Conservation (phyloP, 2,113 vertebrate species). For the Rhabdornis inornatus region DNA sequence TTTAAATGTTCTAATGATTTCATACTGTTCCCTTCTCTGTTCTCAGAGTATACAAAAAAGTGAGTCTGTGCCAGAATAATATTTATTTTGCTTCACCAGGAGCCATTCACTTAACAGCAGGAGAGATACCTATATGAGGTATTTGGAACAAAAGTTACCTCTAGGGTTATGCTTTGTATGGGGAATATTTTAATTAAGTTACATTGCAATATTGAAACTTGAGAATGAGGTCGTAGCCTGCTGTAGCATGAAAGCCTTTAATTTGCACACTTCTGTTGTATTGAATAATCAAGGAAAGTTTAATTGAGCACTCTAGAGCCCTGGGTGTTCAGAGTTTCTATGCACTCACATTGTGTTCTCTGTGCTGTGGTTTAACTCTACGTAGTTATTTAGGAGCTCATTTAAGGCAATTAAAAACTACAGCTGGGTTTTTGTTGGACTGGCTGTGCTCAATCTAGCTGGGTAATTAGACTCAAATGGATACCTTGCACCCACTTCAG, state of each 20-base stretch:
- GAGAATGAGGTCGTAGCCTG: constrained; percentile 48
- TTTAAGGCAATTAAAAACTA: constrained; percentile 60
- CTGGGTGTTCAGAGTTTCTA: constrained; percentile 17
- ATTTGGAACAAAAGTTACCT: constrained; percentile 49
- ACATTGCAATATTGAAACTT: constrained; percentile 50
- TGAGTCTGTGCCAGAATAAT: constrained; percentile 4
- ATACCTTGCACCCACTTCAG: constrained; percentile 18
- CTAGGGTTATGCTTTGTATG: constrained; percentile 21
- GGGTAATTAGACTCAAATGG: constrained; percentile 39
- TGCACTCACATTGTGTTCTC: constrained; percentile 17
- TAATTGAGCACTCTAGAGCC: constrained; percentile 47
- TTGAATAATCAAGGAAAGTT: constrained; percentile 60
- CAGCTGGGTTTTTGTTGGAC: constrained; percentile 39
- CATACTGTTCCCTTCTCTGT: constrained; percentile 1
- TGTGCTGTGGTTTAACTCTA: constrained; percentile 4
- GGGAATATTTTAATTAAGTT: constrained; percentile 61
- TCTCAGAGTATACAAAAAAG: background rate
- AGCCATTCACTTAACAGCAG: constrained; percentile 29
- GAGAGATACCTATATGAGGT: constrained; percentile 12
- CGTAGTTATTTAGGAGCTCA: constrained; percentile 39
- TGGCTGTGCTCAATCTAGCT: background rate
- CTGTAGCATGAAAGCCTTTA: constrained; percentile 60
- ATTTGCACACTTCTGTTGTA: constrained; percentile 57
- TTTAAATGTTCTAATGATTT: constrained; percentile 45
- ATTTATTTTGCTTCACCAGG: constrained; percentile 44